These are phyloP conservation scores for Xiphophorus hellerii DNA, from an alignment of 2,113 vertebrate genomes.

Conservation along the genomic window DNA sequence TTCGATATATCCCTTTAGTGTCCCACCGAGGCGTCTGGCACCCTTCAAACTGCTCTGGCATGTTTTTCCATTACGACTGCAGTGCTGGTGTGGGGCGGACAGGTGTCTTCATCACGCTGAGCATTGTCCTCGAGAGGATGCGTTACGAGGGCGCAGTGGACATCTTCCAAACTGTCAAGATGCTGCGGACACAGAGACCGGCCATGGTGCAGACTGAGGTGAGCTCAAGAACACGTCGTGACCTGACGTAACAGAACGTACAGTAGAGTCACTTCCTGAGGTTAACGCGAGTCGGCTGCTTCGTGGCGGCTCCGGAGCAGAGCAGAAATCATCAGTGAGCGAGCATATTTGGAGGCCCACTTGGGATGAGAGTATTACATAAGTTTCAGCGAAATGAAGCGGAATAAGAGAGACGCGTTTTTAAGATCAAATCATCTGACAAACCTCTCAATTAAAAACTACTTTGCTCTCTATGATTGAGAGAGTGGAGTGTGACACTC, in stretches of 20 bases:
- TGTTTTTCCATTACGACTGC: constrained; percentile 17
- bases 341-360: background rate
- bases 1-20: background rate
- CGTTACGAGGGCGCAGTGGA: constrained; percentile 98
- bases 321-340: background rate
- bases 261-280: background rate
- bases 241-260: background rate
- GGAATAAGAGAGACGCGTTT: background rate
- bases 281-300: background rate
- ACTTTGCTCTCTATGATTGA: background rate
- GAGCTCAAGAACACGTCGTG: background rate
- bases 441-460: background rate
- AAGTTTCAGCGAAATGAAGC: background rate
- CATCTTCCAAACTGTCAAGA: constrained; percentile 99
- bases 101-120: constrained; percentile 96
- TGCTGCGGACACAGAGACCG: constrained; percentile 96
- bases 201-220: constrained; percentile 99
- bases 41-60: background rate
- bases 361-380: no score
- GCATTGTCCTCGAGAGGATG: constrained; percentile 97
- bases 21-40: background rate
- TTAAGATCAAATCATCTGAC: background rate
- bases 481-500: background rate
- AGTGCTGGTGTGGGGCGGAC: constrained; percentile 96
- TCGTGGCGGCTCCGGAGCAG: no score